phyloP scores from a whole-genome alignment of 2,113 vertebrate genomes.

The Psophia crepitans region DNA sequence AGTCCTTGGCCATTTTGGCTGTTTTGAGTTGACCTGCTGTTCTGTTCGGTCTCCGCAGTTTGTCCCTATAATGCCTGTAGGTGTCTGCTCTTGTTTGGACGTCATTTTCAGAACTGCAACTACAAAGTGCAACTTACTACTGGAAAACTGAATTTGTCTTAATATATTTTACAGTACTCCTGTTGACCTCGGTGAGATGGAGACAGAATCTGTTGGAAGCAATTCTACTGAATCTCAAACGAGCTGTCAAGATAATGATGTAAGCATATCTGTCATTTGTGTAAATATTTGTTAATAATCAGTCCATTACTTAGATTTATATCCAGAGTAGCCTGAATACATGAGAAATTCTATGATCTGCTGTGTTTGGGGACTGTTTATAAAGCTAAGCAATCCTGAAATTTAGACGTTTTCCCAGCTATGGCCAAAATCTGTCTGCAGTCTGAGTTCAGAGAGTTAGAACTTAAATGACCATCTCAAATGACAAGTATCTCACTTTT shows the following conservation, averaged over 20 bases:
- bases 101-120: not conserved
- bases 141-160: not conserved
- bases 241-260: slow-evolving; percentile 62
- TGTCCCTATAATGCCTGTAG: not conserved
- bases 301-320: not conserved
- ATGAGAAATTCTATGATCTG: not conserved
- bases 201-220: slow-evolving; percentile 81
- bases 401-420: not conserved
- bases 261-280: slow-evolving; percentile 17
- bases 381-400: not conserved
- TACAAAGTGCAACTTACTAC: not conserved
- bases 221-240: slow-evolving; percentile 69
- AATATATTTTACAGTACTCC: slow-evolving; percentile 71
- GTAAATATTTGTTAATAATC: not conserved
- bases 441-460: not conserved
- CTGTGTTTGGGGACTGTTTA: not conserved
- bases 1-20: not conserved
- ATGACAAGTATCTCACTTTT: not conserved
- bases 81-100: not conserved
- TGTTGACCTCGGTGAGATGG: slow-evolving; percentile 87
- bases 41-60: not conserved
- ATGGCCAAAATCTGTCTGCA: not conserved
- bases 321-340: not conserved
- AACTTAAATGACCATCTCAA: not conserved
- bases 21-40: not conserved